Percentiles rank a stretch among this genome's conserved stretches.
Evolutionary conservation across 2,888 invertebrate genomes (phyloP).

Genomic region (Lissocephala sabroskyi): DNA sequence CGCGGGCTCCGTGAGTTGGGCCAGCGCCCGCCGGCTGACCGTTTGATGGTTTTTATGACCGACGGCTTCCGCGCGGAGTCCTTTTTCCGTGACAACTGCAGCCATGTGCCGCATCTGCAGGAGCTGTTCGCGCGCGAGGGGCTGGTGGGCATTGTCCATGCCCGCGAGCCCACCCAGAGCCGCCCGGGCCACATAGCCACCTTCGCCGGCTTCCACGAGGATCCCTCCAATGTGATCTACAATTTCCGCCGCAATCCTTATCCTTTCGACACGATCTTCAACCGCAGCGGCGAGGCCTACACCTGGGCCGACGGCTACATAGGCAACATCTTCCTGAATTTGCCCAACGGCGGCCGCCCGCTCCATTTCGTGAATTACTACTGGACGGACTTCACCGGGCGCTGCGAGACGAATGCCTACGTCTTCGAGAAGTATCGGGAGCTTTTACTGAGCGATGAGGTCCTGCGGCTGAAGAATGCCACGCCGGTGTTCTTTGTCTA

Average conservation of each 20-base stretch:
- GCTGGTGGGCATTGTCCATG: constrained; percentile 84
- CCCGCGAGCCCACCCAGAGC: constrained; percentile 95
- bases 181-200: constrained; percentile 97
- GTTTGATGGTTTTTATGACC: constrained; percentile 91
- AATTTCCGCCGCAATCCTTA: constrained; percentile 98
- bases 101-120: constrained; percentile 48
- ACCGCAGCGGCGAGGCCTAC: constrained; percentile 87
- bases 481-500: constrained; percentile 88
- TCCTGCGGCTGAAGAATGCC: constrained; percentile 67
- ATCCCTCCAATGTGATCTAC: constrained; percentile 93
- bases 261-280: constrained; percentile 96
- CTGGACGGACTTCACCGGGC: constrained; percentile 83
- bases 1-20: constrained; percentile 12
- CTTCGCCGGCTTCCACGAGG: constrained; percentile 92
- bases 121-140: constrained; percentile 50
- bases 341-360: constrained; percentile 67
- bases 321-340: constrained; percentile 87
- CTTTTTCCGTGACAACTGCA: constrained; percentile 74
- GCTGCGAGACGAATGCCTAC: constrained; percentile 84
- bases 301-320: constrained; percentile 98
- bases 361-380: constrained; percentile 74
- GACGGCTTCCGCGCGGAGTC: constrained; percentile 95
- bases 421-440: constrained; percentile 84
- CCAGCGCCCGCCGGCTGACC: constrained; percentile 75
- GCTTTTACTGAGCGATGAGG: constrained; percentile 73